Base-by-base conservation (phyloP, 2,113 vertebrate genomes). In the Leptodactylus fuscus region DNA sequence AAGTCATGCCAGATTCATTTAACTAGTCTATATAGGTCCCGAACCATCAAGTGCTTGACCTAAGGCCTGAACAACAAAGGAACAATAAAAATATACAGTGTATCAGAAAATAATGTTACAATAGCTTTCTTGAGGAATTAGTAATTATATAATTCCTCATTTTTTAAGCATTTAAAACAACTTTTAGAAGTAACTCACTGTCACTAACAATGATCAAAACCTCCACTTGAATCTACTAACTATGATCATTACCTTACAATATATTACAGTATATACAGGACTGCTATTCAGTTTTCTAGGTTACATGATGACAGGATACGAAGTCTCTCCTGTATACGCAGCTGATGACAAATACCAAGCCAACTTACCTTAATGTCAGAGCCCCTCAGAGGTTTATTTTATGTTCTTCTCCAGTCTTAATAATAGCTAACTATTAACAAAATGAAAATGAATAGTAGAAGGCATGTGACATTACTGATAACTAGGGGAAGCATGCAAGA, bases 371-470 rank as follows among this genome's bases (percentile, higher is more conserved):
- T 22, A 24, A 74, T 44, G 73, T 49, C 46, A 51, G 29, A 49
- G 22, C n/a, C 73, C 15, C 24, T 18, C 18, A 34, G 3, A 22
- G 16, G 24, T 22, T 36, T 5, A 34, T 32, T 77, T 51, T 77
- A 77, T 20, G 16, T 20, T 34, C 46, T 49, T 77, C 18, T 77
- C 74, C 16, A 29, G 20, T 77, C 27, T 51, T 32, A 77, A 76
- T 73, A 24, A 73, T 32, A 76, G 74, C 48, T 10, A 76, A 9
- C 46, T 34, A 76, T 34, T 76, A 76, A 53, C 74, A 32, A 53
- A 76, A 34, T 22, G 1, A 34, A 75, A 75, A 75, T 75, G 6
- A 48, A 76, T 48, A 29, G 8, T 48, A 20, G 22, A 76, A 16
- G 53, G 3, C 46, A 76, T 20, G 38, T 71, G 67, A 38, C 48